phyloP scores from a whole-genome alignment of 2,797 vertebrate genomes.

The Arnoldichthys spilopterus region DNA sequence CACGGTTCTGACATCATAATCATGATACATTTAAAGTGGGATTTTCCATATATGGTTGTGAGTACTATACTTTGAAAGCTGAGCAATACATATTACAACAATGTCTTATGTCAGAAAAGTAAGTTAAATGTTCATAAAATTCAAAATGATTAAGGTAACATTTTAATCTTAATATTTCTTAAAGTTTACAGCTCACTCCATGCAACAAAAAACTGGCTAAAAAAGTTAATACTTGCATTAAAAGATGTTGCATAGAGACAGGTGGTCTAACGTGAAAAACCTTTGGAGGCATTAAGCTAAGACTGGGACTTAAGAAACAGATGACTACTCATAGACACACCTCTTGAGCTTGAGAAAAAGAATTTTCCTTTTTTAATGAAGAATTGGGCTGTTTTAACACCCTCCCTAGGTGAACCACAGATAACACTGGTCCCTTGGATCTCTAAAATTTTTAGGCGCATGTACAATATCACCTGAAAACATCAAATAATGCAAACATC shows the following conservation, averaged over 20 bases:
- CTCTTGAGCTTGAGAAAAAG: conserved; percentile 49
- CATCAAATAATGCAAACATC: neutral
- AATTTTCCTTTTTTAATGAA: conserved; percentile 38
- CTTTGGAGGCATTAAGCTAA: conserved; percentile 50
- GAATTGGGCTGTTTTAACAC: conserved; percentile 10
- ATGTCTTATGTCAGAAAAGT: no score
- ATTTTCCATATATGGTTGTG: no score
- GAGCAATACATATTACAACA: no score
- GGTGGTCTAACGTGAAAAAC: conserved; percentile 49
- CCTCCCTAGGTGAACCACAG: neutral
- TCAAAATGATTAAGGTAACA: no score
- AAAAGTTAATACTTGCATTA: no score
- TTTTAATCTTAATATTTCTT: no score
- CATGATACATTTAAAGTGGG: no score
- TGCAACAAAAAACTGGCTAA: no score
- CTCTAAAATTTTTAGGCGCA: neutral
- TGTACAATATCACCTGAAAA: neutral
- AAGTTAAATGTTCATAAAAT: no score
- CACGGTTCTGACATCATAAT: no score
- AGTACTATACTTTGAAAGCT: no score
- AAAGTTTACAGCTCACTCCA: no score
- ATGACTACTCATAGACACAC: conserved; percentile 57
- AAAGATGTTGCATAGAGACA: conserved; percentile 53
- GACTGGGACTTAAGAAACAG: conserved; percentile 53
- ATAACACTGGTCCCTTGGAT: conserved; percentile 8